Conservation (phyloP, 30 jellyfish, hydroid and myxozoan genomes). For the Rhopilema esculentum region DNA sequence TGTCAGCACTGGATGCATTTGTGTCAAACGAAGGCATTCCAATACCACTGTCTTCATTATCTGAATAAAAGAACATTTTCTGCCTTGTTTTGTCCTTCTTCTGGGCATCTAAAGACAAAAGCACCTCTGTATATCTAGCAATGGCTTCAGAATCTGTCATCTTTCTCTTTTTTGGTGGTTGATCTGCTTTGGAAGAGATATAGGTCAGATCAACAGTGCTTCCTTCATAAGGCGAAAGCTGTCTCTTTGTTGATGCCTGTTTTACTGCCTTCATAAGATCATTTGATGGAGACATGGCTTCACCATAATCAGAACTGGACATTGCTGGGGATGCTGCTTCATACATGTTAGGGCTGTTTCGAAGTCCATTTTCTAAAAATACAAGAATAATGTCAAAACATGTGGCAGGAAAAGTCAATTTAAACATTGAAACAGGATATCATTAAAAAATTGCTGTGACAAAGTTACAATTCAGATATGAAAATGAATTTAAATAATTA, state of each 20-base stretch:
- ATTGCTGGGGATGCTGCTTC: conserved; percentile 40
- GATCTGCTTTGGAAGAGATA: not conserved
- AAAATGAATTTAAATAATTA: no score
- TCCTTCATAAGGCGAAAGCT: not conserved
- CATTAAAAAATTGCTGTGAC: no score
- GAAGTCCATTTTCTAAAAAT: conserved; percentile 6
- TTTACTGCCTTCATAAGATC: conserved; percentile 16
- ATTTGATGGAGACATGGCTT: conserved; percentile 1
- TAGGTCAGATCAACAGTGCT: not conserved
- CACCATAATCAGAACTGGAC: conserved; percentile 5
- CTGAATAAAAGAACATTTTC: conserved; percentile 2
- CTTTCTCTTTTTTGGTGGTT: conserved; percentile 11
- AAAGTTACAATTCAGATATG: no score
- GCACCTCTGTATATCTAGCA: conserved; percentile 34
- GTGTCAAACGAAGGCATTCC: not conserved
- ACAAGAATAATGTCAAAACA: not conserved
- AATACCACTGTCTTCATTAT: conserved; percentile 30
- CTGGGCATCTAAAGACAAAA: not conserved
- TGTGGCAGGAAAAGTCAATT: no score
- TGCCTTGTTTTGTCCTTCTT: not conserved
- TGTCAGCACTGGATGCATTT: not conserved
- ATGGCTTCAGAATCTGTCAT: conserved; percentile 18
- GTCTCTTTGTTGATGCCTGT: conserved; percentile 30
- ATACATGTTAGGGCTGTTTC: conserved; percentile 43
- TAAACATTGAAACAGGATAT: no score